Evolutionary conservation across 2,113 vertebrate species (phyloP).

Genomic region (Pogona vitticeps): DNA sequence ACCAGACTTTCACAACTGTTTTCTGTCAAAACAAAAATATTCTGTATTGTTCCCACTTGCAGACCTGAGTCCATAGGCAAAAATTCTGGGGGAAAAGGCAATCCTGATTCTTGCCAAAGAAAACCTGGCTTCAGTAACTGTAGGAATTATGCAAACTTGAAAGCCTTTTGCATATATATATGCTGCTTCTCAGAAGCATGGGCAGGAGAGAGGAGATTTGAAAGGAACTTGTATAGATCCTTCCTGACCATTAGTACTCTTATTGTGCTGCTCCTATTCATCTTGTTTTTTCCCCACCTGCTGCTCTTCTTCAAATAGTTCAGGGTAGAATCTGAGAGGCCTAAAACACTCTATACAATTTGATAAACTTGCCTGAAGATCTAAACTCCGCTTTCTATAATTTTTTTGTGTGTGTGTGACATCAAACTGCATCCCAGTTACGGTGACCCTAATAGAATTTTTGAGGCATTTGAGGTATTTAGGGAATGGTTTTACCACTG

Average conservation of each 20-base stretch:
- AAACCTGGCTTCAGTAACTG: background rate
- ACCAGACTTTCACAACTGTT: background rate
- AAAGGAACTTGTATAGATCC: background rate
- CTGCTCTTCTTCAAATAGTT: background rate
- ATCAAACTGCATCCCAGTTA: too few species aligned
- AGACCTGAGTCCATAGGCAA: background rate
- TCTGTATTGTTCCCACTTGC: background rate
- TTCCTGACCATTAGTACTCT: background rate
- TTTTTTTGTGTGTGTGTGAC: too few species aligned
- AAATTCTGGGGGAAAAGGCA: background rate
- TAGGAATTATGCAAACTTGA: too few species aligned
- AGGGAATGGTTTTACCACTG: too few species aligned
- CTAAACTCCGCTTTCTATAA: background rate
- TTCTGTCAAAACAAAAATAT: background rate
- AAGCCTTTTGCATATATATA: background rate
- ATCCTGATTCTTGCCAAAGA: background rate
- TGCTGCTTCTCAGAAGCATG: background rate
- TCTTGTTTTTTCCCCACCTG: too few species aligned
- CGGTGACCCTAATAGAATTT: too few species aligned
- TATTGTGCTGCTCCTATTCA: background rate
- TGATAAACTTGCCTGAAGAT: too few species aligned
- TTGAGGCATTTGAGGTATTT: too few species aligned
- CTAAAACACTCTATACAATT: background rate
- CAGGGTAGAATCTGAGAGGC: background rate
- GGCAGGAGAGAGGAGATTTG: background rate